Evolutionary conservation across 1,140 invertebrate genomes (phyloP), one percentile per base, ranked within the genome.

Genomic region (Apis laboriosa): DNA sequence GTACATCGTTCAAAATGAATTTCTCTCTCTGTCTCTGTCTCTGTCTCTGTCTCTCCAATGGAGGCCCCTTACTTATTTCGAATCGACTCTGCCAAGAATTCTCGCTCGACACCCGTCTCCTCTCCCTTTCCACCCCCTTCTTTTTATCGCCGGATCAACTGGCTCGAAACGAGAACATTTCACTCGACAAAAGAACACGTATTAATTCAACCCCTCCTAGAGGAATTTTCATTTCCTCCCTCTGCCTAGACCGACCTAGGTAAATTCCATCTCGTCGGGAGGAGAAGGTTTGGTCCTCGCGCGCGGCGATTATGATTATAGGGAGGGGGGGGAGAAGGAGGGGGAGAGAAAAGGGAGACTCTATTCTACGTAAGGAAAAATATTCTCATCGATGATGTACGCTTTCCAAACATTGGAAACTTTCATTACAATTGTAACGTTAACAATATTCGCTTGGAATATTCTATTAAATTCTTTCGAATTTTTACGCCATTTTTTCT

Each of bases 211-310:
- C 9, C 13, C 11, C 43, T 43, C 0, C 34, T 3, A 21, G 28
- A 11, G 70, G 71, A 80, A 74, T 80, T 80, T 34, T 80, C 71
- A 80, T 80, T 74, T 74, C 58, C 60, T 56, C 21, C 19, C 43
- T 4, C 56, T 63, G n/a, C n/a, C n/a, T n/a, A n/a, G n/a, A 74
- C 58, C 60, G 21, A 21, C 17, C 9, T 58, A 74, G 21, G 55
- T 66, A 74, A 80, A 74, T 80, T 56, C 53, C 53, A 51, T 74
- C 56, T 43, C 28, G 56, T 56, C 71, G 9, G 17, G 8, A 21
- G 12, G n/a, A 1, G 19, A 43, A 9, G n/a, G 28, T 5, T 21
- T 4, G 34, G 34, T 34, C 0, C 24, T 51, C 21, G 19, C 1
- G 12, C 15, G 51, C 15, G 21, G 17, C 7, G 60, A 75, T 80